Base-by-base conservation (phyloP, 2,113 vertebrate species). In the Neodontobutis hainanensis region DNA sequence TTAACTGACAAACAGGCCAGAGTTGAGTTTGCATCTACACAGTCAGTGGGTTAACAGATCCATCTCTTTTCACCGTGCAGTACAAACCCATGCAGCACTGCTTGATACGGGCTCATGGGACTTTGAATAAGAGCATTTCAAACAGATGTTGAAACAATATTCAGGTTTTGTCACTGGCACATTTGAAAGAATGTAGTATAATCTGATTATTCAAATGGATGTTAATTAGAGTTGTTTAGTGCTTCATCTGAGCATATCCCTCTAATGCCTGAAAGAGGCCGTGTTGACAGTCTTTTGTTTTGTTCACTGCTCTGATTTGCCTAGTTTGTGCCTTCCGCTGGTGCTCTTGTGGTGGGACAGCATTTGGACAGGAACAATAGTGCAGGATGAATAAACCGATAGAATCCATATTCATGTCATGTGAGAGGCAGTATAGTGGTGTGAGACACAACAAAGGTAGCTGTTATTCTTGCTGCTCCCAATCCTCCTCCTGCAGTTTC, bases 171-270 rank as follows among this genome's bases (percentile, higher is more conserved):
- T 81, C 1, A 36, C 16, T 48, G 5, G 43, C 51, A 44, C 51
- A 62, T 58, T 72, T 35, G 61, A 14, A 61, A 66, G 45, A 61
- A 56, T 34, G 59, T 47, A 50, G 61, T 70, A 59, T 83, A 86
- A 88, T 86, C 86, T 64, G 84, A 88, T 91, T 88, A 89, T 89
- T 91, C 87, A 88, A 86, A 89, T 80, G 11, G 53, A 91, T 89
- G 89, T 80, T 91, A 91, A 90, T 90, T 81, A 86, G 68, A 76
- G 69, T 67, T 11, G 45, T 60, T 55, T 50, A 65, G 49, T 56
- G 1, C 77, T 19, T 75, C 73, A 53, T 80, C 63, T 76, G 68
- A 62, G 47, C 75, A 81, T 78, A 82, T 64, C 82, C 65, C 70
- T 66, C 43, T 12, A 53, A 74, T 5, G 58, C 69, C 78, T 72